phyloP scores from a whole-genome alignment of 2,113 vertebrate genomes.

The Anhinga rufa region DNA sequence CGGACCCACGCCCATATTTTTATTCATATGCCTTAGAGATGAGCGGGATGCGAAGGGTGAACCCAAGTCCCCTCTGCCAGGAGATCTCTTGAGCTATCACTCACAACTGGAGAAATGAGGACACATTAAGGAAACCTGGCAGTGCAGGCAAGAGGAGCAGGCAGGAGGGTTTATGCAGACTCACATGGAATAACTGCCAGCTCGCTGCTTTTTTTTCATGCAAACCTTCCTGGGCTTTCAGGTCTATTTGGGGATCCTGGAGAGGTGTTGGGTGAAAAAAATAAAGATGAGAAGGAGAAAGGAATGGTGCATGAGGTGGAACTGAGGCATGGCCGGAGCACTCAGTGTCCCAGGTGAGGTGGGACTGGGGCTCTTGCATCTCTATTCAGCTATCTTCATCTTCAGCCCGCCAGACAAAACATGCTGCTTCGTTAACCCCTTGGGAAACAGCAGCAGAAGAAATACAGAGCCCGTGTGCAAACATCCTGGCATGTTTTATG shows the following conservation, averaged over 20 bases:
- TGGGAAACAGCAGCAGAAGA: background rate
- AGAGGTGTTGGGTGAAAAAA: background rate
- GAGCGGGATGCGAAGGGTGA: background rate
- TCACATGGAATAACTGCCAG: background rate
- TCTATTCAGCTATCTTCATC: background rate
- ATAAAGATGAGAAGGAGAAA: background rate
- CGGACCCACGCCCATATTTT: background rate
- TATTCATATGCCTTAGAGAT: background rate
- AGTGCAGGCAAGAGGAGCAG: background rate
- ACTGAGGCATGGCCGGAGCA: fast-evolving
- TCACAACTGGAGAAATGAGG: background rate
- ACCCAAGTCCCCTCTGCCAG: background rate
- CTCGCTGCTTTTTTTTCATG: background rate
- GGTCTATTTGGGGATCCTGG: background rate
- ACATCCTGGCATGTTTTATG: fast-evolving
- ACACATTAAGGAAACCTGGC: background rate
- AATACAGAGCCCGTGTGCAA: background rate
- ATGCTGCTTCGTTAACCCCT: background rate
- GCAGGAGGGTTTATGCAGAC: background rate
- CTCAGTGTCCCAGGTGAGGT: background rate
- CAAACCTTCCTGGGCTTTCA: background rate
- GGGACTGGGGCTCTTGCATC: background rate
- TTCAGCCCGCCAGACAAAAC: background rate
- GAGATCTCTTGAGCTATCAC: background rate
- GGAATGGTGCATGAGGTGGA: background rate